Base-by-base conservation (phyloP, 2,888 invertebrate genomes). In the Xestia c-nigrum region DNA sequence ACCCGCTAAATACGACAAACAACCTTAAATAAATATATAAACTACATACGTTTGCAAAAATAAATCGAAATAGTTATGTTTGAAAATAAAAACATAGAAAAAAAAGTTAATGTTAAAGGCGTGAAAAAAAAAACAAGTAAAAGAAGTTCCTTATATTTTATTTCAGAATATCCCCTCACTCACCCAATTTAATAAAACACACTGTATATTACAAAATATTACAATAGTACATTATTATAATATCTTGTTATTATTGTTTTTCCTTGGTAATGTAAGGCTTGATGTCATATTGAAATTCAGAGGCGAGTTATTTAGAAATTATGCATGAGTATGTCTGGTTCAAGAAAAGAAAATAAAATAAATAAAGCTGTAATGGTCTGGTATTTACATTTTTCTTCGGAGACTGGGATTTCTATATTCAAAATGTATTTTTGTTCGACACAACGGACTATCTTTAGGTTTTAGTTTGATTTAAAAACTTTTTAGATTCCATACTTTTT, bases 251-350 rank as follows among this genome's bases (percentile, higher is more conserved):
- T 85, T 83, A 81, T 85, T 83, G 72, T 83, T 74, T 82, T 81
- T 76, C 66, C 57, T 65, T 72, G 55, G 81, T 55, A 71, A 76
- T 66, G 50, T 63, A 68, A 52, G 68, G 63, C 12, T 52, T 75
- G 74, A 74, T 72, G 72, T 64, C 57, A 46, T 85, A 83, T 83
- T 83, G 82, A 85, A 85, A 73, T 85, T 81, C 66, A 67, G 57
- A 24, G 66, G 50, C 57, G 66, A 72, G 76, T 85, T 83, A 85
- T 85, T 57, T 59, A 47, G 46, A 80, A 55, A 81, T 73, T 81
- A 81, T 81, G 69, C 80, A 79, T 47, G 80, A 72, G 67, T 65
- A 38, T 78, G 38, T 84, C 61, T 80, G 84, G 67, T 47, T 55
- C 59, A 68, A 47, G 64, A 55, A 52, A 65, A 72, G 61, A 38